Base-by-base conservation (phyloP, 2,113 vertebrate species). In the Alouatta palliata region DNA sequence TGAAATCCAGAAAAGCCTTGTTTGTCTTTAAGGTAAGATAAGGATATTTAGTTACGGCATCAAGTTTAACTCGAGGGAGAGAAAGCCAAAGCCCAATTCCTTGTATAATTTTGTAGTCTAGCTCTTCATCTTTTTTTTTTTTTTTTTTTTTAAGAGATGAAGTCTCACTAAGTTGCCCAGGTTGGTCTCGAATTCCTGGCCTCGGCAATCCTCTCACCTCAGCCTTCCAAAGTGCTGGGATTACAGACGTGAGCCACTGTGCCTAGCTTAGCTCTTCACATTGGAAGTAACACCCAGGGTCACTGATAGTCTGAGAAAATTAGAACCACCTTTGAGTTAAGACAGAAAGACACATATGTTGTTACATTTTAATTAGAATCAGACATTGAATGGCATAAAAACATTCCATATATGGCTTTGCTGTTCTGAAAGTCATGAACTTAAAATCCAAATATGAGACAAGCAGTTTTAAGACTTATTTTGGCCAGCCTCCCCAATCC, bases 301-400 rank as follows among this genome's bases (percentile, higher is more conserved):
- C 61, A n/a, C 21, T 37, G 43, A 93, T 11, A 58, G 64, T 13
- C 64, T 77, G 66, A 58, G 56, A 80, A 64, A 37, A 37, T 84
- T 0, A 64, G 58, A 82, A 56, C 40, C 40, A 66, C 40, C 16
- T 80, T 19, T 47, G 64, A 91, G 47, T 70, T n/a, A 93, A 71
- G 49, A 85, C 80, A 93, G 76, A 87, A 23, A 97, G 80, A 76
- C 16, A 21, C 11, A 4, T 0, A 13, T 47, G 35, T 17, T 52
- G 13, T 58, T 71, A 37, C 17, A 49, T n/a, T 97, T 96, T 94
- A 95, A 95, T 91, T 80, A 93, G 86, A 89, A 92, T 93, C 84
- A 89, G 88, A 96, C 45, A 86, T 86, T 94, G 86, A 90, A 86
- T 89, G 95, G 76, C 95, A 81, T 68, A 76, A 71, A 93, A 90